Base-by-base conservation (phyloP, 2,113 vertebrate genomes). In the Neodontobutis hainanensis region DNA sequence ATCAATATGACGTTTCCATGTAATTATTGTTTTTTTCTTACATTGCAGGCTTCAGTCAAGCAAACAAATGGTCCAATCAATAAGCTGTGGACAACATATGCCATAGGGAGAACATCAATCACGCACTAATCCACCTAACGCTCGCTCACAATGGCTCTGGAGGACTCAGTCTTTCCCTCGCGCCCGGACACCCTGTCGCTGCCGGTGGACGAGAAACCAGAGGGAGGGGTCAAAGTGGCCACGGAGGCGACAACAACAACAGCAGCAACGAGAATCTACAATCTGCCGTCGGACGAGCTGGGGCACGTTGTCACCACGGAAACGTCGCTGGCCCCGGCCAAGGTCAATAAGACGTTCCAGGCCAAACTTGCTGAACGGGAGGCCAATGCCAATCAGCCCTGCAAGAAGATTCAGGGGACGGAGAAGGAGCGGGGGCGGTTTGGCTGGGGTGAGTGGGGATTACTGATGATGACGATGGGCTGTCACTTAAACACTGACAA, bases 361-460 rank as follows among this genome's bases (percentile, higher is more conserved):
- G 67, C 61, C 77, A 94, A 94, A 77, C 79, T 93, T 77, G 91
- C 91, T 0, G 92, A 92, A 50, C 82, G 92, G 8, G 89, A 92
- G 61, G 89, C 88, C 40, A 82, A 78, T 2, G 91, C 85, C 70
- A 90, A 89, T 27, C 82, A 88, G 75, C 68, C 7, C 43, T 63
- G 83, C 35, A 91, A 91, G 86, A 92, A 92, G 68, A 44, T 34
- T 1, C 85, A 64, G 48, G 91, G 70, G 59, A 44, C 43, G 5
- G 92, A 92, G 65, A 88, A 91, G 63, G 92, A 93, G 79, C 81
- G 90, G 75, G 89, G 91, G 3, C 83, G 79, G 34, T 94, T 93
- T 2, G 93, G 91, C 7, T 93, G 92, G 93, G 88, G 93, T 94
- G 81, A 91, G 92, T 81, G 42, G 35, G 11, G 7, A 45, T 36